These are phyloP conservation scores for Tigriopus californicus DNA, from an alignment of 2,888 invertebrate genomes.

Conservation along the genomic window DNA sequence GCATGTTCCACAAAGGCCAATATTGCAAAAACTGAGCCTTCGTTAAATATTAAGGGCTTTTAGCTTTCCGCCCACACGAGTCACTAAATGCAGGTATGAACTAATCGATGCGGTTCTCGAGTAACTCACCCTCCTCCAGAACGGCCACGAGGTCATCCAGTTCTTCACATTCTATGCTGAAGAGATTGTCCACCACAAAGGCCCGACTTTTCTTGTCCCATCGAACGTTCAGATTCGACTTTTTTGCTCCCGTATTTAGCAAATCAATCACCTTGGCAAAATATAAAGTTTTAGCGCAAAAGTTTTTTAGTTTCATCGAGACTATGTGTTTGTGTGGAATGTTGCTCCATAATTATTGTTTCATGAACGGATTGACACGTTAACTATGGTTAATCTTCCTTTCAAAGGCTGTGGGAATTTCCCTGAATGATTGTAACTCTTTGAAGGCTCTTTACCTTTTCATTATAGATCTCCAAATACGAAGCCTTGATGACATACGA, in stretches of 20 bases:
- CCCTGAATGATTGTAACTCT: background rate
- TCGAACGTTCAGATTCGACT: slow-evolving; percentile 66
- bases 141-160: slow-evolving; percentile 80
- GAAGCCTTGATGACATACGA: slow-evolving; percentile 73
- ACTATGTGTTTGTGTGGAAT: too few species aligned
- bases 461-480: slow-evolving; percentile 88
- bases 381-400: background rate
- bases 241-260: slow-evolving; percentile 60
- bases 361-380: background rate
- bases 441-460: slow-evolving; percentile 46
- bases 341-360: background rate
- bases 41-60: too few species aligned
- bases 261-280: slow-evolving; percentile 66
- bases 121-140: slow-evolving; percentile 67
- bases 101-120: too few species aligned
- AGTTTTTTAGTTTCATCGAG: too few species aligned
- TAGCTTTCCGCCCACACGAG: too few species aligned
- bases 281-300: background rate
- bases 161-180: slow-evolving; percentile 81
- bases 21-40: too few species aligned
- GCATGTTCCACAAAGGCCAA: too few species aligned
- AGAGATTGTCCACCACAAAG: slow-evolving; percentile 90
- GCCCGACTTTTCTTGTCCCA: slow-evolving; percentile 85
- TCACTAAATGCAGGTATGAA: too few species aligned
- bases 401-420: background rate